Evolutionary conservation across 2,113 vertebrate genomes (phyloP).

Genomic region (Dicentrarchus labrax): DNA sequence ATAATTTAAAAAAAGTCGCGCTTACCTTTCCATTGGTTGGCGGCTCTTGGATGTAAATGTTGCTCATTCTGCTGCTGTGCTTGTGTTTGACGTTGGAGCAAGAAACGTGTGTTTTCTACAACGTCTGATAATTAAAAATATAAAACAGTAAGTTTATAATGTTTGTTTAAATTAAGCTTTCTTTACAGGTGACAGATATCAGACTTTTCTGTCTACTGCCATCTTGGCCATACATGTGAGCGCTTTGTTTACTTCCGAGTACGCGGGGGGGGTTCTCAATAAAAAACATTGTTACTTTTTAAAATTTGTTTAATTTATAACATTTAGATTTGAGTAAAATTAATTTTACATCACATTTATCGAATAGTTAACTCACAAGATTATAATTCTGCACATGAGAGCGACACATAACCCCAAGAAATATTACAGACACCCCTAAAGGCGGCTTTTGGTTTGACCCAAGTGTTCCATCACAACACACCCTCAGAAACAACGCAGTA

Average conservation of each 20-base stretch:
- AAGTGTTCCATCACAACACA: constrained; percentile 29
- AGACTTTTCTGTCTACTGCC: constrained; percentile 33
- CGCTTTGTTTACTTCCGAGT: constrained; percentile 55
- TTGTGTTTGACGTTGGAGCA: neutral
- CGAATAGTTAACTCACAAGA: fast-evolving
- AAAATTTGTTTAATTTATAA: neutral
- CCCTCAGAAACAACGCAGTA: constrained; percentile 36
- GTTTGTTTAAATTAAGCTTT: neutral
- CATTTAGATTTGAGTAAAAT: neutral
- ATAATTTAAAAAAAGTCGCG: neutral
- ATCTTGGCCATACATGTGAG: constrained; percentile 31
- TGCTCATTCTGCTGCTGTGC: constrained; percentile 87
- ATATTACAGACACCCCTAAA: neutral
- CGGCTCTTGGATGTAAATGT: constrained; percentile 98
- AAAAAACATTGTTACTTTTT: neutral
- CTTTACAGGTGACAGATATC: neutral
- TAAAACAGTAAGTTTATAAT: too few relatives aligned
- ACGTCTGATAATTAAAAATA: neutral
- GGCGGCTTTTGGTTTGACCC: constrained; percentile 56
- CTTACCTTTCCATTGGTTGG: constrained; percentile 96
- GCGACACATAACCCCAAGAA: too few relatives aligned
- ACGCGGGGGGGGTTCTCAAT: neutral
- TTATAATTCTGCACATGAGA: fast-evolving
- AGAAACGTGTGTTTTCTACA: neutral
- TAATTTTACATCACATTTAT: fast-evolving